A percentile compares a stretch with the other conserved stretches of the same genome.
These are phyloP conservation scores for Cheilosia impressa DNA, from an alignment of 2,888 invertebrate genomes.

Conservation along the genomic window DNA sequence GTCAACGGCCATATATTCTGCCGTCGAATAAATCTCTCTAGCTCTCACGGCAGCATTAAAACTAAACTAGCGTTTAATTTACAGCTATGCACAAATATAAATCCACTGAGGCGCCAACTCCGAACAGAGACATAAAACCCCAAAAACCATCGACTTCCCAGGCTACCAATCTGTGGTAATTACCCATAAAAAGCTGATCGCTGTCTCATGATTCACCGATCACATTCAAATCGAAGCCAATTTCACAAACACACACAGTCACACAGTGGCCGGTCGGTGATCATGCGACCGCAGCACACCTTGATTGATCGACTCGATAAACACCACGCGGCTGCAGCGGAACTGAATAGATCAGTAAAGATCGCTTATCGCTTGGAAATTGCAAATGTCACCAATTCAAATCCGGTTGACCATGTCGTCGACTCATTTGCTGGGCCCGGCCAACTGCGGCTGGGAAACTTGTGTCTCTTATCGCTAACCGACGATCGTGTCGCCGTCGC, in stretches of 20 bases:
- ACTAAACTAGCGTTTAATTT: slow-evolving; percentile 57
- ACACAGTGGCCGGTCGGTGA: not conserved
- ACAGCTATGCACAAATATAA: slow-evolving; percentile 44
- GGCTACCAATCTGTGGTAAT: slow-evolving; percentile 69
- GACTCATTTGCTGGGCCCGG: slow-evolving; percentile 37
- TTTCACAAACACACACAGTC: slow-evolving; percentile 1
- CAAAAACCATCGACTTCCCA: slow-evolving; percentile 49
- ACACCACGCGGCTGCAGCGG: slow-evolving; percentile 56
- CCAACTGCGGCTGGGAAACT: slow-evolving; percentile 14
- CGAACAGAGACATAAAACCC: slow-evolving; percentile 45
- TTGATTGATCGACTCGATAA: slow-evolving; percentile 72
- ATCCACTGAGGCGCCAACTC: slow-evolving; percentile 59
- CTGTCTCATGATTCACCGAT: slow-evolving; percentile 64
- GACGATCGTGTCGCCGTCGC: slow-evolving; percentile 60
- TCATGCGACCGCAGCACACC: slow-evolving; percentile 50
- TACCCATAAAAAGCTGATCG: slow-evolving; percentile 66
- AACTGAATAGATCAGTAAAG: slow-evolving; percentile 72
- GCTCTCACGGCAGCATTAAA: slow-evolving; percentile 20
- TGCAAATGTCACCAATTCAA: slow-evolving; percentile 72
- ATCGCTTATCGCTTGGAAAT: slow-evolving; percentile 70
- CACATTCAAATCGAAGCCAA: slow-evolving; percentile 48
- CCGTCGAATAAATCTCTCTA: slow-evolving; percentile 46
- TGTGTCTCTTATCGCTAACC: slow-evolving; percentile 56
- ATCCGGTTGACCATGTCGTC: slow-evolving; percentile 67
- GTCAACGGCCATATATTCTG: slow-evolving; percentile 27